phyloP scores from a whole-genome alignment of 1,140 invertebrate species.

The Matsumurasca onukii region DNA sequence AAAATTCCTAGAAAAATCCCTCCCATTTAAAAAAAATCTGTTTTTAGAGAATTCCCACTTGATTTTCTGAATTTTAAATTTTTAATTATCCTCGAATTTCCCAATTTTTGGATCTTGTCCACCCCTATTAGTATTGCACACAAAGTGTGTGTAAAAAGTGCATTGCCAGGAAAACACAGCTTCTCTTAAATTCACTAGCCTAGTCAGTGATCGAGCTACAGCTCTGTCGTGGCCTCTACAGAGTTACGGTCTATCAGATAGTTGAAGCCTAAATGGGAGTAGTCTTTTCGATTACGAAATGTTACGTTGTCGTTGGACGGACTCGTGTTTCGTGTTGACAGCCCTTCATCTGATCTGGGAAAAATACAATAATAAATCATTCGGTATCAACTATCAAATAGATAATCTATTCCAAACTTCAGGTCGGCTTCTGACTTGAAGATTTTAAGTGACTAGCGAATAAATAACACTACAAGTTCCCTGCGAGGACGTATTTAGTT shows the following conservation, averaged over 20 bases:
- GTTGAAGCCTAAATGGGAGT: constrained; percentile 66
- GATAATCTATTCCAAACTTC: not conserved
- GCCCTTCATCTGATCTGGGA: constrained; percentile 59
- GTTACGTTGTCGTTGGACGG: constrained; percentile 81
- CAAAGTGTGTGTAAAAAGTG: no score
- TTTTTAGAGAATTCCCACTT: no score
- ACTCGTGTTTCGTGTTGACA: constrained; percentile 57
- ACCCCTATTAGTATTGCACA: no score
- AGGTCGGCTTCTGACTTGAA: not conserved
- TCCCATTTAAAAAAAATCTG: no score
- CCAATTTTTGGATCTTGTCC: no score
- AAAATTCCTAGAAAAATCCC: no score
- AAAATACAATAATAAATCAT: not conserved
- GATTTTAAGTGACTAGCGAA: not conserved
- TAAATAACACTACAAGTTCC: not conserved
- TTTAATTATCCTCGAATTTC: no score
- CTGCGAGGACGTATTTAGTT: not conserved
- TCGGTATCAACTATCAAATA: not conserved
- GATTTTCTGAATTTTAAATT: no score
- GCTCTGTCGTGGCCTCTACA: constrained; percentile 81
- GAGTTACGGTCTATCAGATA: constrained; percentile 72
- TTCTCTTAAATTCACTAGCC: no score
- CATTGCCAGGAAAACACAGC: no score
- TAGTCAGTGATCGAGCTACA: no score
- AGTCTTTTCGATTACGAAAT: constrained; percentile 79